phyloP scores from a whole-genome alignment of 2,797 vertebrate species.

The Ambastaia sidthimunki region DNA sequence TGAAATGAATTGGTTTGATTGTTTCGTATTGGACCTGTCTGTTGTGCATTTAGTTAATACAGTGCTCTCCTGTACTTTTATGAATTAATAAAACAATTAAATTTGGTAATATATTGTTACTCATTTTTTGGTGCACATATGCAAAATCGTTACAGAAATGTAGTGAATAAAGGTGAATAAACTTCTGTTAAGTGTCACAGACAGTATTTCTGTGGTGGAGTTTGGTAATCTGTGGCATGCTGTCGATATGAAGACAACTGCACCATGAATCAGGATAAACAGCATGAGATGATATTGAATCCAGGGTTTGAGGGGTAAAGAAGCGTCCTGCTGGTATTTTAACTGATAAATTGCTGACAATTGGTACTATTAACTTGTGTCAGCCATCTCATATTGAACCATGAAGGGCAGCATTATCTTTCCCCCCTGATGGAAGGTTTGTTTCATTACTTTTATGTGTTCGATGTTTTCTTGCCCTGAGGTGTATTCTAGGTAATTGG shows the following conservation, averaged over 20 bases:
- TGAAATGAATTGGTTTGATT: no score
- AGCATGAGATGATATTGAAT: conserved; percentile 5
- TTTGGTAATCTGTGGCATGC: neutral
- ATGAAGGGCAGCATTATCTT: conserved; percentile 39
- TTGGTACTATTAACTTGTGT: conserved; percentile 21
- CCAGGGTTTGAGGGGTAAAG: neutral
- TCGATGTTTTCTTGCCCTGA: conserved; percentile 28
- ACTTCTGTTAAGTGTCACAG: neutral
- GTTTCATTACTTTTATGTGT: conserved; percentile 36
- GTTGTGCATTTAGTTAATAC: no score
- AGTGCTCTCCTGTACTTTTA: no score
- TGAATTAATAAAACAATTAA: no score
- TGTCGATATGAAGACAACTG: neutral
- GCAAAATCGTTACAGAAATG: neutral
- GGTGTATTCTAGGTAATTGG: conserved; percentile 43
- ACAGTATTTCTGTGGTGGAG: neutral
- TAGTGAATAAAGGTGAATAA: neutral
- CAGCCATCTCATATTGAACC: conserved; percentile 41
- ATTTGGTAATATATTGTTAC: neutral
- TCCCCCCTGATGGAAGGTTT: conserved; percentile 20
- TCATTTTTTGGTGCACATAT: neutral
- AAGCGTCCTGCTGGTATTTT: conserved; percentile 12
- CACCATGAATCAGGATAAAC: neutral
- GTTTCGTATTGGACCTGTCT: no score
- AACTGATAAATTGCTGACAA: conserved; percentile 17